Evolutionary conservation across 2,797 vertebrate genomes (phyloP).

Genomic region (Myotis planiceps): DNA sequence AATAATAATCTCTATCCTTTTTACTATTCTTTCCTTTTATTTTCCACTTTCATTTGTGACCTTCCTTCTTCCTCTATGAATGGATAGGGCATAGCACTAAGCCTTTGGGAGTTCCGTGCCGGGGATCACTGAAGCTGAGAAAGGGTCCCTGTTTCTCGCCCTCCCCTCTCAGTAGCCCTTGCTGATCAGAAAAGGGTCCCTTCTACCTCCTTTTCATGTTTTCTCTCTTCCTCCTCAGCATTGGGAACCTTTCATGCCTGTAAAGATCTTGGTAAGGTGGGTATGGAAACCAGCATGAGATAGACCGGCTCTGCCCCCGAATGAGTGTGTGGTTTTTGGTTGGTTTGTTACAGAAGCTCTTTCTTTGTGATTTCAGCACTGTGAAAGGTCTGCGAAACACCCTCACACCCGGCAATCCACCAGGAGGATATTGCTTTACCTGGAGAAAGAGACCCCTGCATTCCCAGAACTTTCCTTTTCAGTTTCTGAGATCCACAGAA

Average conservation of each 20-base stretch:
- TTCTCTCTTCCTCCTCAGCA: neutral
- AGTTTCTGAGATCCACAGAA: neutral
- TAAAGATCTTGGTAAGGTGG: neutral
- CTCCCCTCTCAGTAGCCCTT: neutral
- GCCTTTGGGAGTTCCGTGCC: neutral
- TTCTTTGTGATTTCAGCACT: neutral
- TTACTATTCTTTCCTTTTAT: neutral
- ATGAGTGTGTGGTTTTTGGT: neutral
- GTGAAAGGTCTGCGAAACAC: constrained; percentile 28
- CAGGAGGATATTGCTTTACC: neutral
- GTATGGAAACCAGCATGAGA: neutral
- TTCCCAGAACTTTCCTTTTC: neutral
- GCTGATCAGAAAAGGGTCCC: neutral
- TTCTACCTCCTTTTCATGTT: neutral
- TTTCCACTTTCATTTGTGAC: neutral
- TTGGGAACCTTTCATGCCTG: neutral
- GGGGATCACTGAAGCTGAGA: neutral
- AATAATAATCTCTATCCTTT: constrained; percentile 6
- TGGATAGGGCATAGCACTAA: neutral
- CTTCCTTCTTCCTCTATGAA: neutral
- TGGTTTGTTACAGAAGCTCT: neutral
- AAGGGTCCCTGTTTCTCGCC: neutral
- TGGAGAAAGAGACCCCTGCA: neutral
- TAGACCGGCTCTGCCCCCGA: neutral
- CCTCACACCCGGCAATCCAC: neutral